Conservation (phyloP, 2,113 vertebrate genomes). For the Boulengeromyrus knoepffleri region DNA sequence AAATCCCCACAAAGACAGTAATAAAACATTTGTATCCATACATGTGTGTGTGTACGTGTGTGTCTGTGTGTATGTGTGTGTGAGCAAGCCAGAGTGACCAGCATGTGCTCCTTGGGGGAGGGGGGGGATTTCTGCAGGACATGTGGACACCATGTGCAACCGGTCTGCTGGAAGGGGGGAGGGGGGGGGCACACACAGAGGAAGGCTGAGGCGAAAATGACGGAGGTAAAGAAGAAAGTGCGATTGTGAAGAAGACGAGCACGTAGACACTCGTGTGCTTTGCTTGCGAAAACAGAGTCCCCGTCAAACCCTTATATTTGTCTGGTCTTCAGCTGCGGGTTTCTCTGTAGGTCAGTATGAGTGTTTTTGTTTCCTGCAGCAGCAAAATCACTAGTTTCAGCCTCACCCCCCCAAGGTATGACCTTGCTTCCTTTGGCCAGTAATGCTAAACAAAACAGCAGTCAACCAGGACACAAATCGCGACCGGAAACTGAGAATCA, state of each 20-base stretch:
- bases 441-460: background rate
- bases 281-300: conserved; percentile 1
- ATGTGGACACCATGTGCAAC: conserved; percentile 45
- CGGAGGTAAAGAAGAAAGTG: background rate
- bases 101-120: background rate
- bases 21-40: background rate
- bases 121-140: conserved; percentile 29
- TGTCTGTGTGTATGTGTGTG: no score
- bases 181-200: background rate
- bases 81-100: background rate
- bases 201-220: conserved; percentile 25
- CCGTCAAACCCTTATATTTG: background rate
- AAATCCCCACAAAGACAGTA: background rate
- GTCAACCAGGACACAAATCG: background rate
- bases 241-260: background rate
- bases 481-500: background rate
- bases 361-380: background rate
- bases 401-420: background rate
- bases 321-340: background rate
- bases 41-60: background rate
- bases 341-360: background rate
- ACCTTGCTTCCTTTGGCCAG: background rate
- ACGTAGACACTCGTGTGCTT: background rate
- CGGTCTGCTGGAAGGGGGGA: conserved; percentile 2
- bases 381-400: background rate